Evolutionary conservation across 2,113 vertebrate species (phyloP), one percentile per base, ranked within the genome.

Genomic region (Scomber colias): DNA sequence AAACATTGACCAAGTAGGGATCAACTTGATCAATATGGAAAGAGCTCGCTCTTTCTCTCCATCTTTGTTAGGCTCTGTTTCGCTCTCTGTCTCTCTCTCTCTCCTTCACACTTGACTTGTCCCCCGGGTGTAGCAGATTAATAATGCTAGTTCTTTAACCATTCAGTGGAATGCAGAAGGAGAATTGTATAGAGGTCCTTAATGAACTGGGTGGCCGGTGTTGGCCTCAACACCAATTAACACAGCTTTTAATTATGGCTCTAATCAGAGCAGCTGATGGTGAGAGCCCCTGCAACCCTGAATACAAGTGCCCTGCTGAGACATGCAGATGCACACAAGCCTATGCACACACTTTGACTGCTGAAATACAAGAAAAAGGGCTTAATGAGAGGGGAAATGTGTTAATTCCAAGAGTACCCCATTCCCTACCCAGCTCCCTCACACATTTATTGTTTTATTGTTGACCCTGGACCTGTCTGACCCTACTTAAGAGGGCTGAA

Each of bases 221-320:
- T 94, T 96, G 95, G 94, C 95, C 93, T 95, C 90, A 92, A 94
- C 95, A 97, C 95, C 96, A 97, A 98, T 98, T 98, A 99, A 96
- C 97, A 95, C 95, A 90, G 95, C 94, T 95, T 96, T 98, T 98
- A 98, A 98, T 98, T 98, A 98, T 93, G 94, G 95, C 95, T 97
- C 91, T 96, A 95, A 96, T 95, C 93, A 93, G 94, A 96, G 96
- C 93, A 94, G 93, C 95, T 95, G 95, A 95, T 96, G 95, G 93
- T 87, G 90, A 95, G 92, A 85, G 93, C 95, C 95, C 94, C 91
- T 93, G 91, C 95, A 60, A 61, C 50, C 61, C 68, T 80, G 69
- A 77, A 82, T 27, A 61, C 57, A 62, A 69, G 71, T 13, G 46
- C 54, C 84, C 79, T 57, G 94, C 95, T 95, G 95, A 67, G 85